Conservation (phyloP, 1,140 invertebrate species). For the Pseudomyrmex pallidus region DNA sequence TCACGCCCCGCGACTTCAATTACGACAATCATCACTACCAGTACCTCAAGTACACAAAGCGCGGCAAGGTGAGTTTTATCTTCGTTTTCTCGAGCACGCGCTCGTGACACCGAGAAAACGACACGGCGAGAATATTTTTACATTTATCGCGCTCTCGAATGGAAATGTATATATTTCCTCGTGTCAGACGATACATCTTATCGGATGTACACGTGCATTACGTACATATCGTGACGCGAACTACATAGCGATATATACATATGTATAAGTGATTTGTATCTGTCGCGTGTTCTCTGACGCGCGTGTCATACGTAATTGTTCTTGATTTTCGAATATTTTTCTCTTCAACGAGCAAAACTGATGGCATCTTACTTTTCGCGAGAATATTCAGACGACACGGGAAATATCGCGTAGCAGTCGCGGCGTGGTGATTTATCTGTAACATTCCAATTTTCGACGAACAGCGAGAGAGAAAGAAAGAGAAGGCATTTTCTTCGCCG, state of each 20-base stretch:
- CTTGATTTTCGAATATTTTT: background rate
- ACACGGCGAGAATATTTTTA: background rate
- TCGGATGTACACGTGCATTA: background rate
- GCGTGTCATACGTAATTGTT: background rate
- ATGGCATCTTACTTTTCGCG: background rate
- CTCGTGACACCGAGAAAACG: background rate
- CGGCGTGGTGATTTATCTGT: slow-evolving; percentile 36
- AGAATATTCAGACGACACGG: background rate
- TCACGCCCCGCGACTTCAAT: slow-evolving; percentile 91
- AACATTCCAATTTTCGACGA: slow-evolving; percentile 45
- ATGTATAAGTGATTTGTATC: background rate
- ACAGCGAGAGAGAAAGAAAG: background rate
- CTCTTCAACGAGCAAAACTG: too few relatives aligned
- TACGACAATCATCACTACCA: slow-evolving; percentile 93
- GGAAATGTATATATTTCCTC: background rate
- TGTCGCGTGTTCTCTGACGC: background rate
- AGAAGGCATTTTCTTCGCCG: slow-evolving; percentile 5
- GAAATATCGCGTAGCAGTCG: background rate
- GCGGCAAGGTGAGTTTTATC: slow-evolving; percentile 87
- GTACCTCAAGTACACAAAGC: slow-evolving; percentile 91
- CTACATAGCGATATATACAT: background rate
- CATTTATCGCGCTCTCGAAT: background rate
- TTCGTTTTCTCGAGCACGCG: too few relatives aligned
- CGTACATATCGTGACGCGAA: background rate
- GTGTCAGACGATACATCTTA: background rate